Evolutionary conservation across 2,113 vertebrate genomes (phyloP).

Genomic region (Siphamia tubifer): DNA sequence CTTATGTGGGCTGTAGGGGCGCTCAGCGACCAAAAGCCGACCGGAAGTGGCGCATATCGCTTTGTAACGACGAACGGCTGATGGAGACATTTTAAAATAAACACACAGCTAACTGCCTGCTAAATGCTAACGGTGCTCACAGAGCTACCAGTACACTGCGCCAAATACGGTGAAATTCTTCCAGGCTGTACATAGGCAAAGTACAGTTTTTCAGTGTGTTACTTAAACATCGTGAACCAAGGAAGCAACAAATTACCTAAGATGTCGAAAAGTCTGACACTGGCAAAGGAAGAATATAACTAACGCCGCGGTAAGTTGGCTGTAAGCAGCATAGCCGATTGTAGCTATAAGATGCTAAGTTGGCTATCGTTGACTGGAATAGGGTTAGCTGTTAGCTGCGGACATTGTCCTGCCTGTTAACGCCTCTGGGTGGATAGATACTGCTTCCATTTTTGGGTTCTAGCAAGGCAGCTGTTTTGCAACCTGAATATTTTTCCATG

Average conservation of each 20-base stretch:
- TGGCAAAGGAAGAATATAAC: constrained; percentile 52
- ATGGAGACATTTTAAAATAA: constrained; percentile 82
- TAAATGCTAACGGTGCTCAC: constrained; percentile 58
- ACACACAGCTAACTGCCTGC: constrained; percentile 62
- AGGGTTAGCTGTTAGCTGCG: constrained; percentile 42
- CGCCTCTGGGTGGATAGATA: constrained; percentile 2
- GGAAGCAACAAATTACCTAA: constrained; percentile 25
- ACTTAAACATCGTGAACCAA: not conserved
- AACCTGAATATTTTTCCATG: constrained; percentile 7
- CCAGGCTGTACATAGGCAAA: not conserved
- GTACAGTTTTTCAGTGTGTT: not conserved
- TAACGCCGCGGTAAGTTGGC: constrained; percentile 71
- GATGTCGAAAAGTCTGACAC: constrained; percentile 61
- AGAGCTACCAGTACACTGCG: constrained; percentile 50
- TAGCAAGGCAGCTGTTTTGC: constrained; percentile 30
- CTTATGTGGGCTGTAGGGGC: not conserved
- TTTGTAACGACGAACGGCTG: constrained; percentile 70
- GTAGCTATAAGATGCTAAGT: constrained; percentile 42
- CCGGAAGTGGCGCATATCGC: constrained; percentile 69
- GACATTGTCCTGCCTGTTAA: constrained; percentile 32
- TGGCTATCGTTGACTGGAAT: constrained; percentile 7
- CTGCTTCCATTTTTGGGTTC: constrained; percentile 58
- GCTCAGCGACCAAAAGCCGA: not conserved
- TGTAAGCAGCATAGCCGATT: constrained; percentile 24
- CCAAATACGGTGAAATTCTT: constrained; percentile 27